Evolutionary conservation across 37 sponge, comb jelly and placozoan genomes (phyloP).

Genomic region (Hexactinellida sp.): DNA sequence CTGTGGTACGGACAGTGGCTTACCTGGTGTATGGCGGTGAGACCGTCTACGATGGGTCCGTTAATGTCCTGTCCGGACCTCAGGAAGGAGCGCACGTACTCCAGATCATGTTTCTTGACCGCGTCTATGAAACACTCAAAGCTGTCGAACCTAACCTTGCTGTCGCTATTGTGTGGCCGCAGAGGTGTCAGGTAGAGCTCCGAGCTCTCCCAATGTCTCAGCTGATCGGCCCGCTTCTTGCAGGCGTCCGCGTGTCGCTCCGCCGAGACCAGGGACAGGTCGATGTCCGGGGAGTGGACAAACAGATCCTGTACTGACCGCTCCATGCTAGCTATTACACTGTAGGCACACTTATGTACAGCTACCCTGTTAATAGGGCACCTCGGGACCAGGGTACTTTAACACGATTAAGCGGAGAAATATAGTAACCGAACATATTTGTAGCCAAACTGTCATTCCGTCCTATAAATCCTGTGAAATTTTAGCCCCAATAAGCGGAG

Average conservation of each 20-base stretch:
- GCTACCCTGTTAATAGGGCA: too few species aligned
- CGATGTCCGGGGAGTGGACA: neutral
- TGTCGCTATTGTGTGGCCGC: neutral
- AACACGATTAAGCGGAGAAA: too few species aligned
- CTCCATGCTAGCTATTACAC: too few species aligned
- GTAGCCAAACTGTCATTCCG: too few species aligned
- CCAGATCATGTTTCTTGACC: neutral
- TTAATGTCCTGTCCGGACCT: neutral
- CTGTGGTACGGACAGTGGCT: too few species aligned
- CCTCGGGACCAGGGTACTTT: too few species aligned
- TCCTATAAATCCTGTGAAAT: too few species aligned
- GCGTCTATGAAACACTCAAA: neutral
- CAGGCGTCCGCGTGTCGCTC: neutral
- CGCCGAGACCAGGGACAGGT: neutral
- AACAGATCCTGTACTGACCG: too few species aligned
- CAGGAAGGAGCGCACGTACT: neutral
- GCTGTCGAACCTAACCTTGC: neutral
- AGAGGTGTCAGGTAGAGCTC: neutral
- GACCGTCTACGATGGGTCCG: conserved; percentile 14
- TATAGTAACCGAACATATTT: too few species aligned
- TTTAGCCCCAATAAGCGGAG: too few species aligned
- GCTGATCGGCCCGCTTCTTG: neutral
- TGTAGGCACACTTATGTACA: too few species aligned
- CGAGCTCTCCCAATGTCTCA: neutral
- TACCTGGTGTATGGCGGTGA: conserved; percentile 7